Evolutionary conservation across 2,113 vertebrate genomes (phyloP), one percentile per base, ranked within the genome.

Genomic region (Marcusenius ussheri): DNA sequence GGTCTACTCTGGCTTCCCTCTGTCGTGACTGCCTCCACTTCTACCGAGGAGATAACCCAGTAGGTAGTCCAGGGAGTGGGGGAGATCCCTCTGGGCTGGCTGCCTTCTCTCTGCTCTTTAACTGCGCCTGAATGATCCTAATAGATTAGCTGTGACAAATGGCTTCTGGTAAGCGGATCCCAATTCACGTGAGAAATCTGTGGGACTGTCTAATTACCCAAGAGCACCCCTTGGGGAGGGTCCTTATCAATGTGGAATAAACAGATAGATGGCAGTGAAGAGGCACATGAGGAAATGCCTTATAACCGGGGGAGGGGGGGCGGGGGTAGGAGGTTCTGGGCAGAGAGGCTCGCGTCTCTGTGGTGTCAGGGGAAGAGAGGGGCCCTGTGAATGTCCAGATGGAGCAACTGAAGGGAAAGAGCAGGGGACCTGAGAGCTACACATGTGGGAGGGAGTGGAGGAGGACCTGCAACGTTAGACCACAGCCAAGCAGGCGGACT

Each of bases 271-370:
- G 90, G 90, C 58, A 51, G 83, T 77, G 89, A 88, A 90, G 89
- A 91, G 94, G 93, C 94, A 93, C 93, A 93, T 90, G 92, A 95
- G 95, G 95, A 96, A 96, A 96, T 96, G 94, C 95, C 95, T 95
- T 89, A 93, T 95, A 95, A 95, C 92, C 17, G 19, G 27, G 66
- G 93, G 94, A 91, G 92, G 94, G 93, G 89, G 89, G 90, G 91
- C 89, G 91, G 93, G 93, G 91, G 90, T 90, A 91, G 90, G 27
- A 70, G 94, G 93, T 93, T 94, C 93, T 42, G 74, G 91, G 93
- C 91, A 66, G 87, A 27, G 89, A 70, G 62, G 62, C 62, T 70
- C 11, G 27, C 9, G 3, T 70, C 50, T 66, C 62, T 10, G 35
- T 27, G 51, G 58, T 49, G 91, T 90, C 62, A 88, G 87, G 45